phyloP scores from a whole-genome alignment of 2,113 vertebrate species.

The Tenebrosternarchus preto region DNA sequence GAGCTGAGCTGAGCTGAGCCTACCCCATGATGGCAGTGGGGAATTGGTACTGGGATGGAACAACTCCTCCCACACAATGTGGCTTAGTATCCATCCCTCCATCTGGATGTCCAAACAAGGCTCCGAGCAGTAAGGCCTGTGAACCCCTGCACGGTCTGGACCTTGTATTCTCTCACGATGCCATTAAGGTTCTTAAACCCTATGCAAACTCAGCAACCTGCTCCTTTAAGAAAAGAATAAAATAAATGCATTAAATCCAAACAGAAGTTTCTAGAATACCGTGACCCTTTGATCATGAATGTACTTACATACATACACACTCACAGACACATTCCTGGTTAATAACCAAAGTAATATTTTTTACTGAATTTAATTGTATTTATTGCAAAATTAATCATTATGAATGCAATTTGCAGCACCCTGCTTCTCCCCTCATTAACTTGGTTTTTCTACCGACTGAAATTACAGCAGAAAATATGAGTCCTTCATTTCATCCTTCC shows the following conservation, averaged over 20 bases:
- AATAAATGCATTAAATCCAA: not conserved
- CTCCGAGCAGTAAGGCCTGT: no score
- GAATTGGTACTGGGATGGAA: no score
- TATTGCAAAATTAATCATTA: slow-evolving; percentile 36
- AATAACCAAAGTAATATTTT: slow-evolving; percentile 3
- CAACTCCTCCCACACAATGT: no score
- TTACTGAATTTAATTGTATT: slow-evolving; percentile 13
- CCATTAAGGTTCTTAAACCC: no score
- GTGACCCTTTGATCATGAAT: not conserved
- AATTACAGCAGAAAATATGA: slow-evolving; percentile 10
- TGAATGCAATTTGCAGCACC: slow-evolving; percentile 17
- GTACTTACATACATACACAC: not conserved
- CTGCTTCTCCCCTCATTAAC: slow-evolving; percentile 30
- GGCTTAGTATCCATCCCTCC: no score
- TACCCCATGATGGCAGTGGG: no score
- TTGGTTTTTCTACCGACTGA: slow-evolving; percentile 14
- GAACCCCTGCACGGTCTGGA: no score
- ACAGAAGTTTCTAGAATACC: not conserved
- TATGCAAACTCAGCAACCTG: not conserved
- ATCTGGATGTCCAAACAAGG: no score
- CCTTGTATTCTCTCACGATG: no score
- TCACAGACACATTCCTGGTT: not conserved
- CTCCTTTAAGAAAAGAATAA: not conserved
- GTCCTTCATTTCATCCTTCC: not conserved
- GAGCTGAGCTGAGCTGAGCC: no score